phyloP scores from a whole-genome alignment of 2,888 invertebrate genomes.

The Limenitis camilla region DNA sequence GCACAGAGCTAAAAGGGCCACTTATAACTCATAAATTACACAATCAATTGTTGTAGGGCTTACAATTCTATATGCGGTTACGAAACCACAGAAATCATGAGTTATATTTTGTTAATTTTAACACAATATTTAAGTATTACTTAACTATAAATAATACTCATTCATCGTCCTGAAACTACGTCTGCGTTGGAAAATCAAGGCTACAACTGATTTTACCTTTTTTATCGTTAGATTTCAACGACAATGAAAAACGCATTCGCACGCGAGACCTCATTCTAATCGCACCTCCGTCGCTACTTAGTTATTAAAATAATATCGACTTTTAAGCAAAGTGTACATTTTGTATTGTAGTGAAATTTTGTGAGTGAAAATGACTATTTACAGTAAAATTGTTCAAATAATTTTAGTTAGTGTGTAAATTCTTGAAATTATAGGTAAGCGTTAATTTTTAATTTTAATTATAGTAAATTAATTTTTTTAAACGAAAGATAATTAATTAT shows the following conservation, averaged over 20 bases:
- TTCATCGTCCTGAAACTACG: constrained; percentile 11
- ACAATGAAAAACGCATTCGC: constrained; percentile 50
- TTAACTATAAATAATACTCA: background rate
- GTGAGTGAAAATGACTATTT: constrained; percentile 57
- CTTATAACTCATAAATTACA: too few relatives aligned
- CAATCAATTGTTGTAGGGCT: too few relatives aligned
- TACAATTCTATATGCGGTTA: too few relatives aligned
- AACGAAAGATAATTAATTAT: too few relatives aligned
- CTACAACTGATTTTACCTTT: constrained; percentile 30
- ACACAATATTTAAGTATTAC: background rate
- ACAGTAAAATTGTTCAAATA: constrained; percentile 70
- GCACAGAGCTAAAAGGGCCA: too few relatives aligned
- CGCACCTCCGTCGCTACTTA: constrained; percentile 10
- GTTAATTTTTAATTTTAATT: too few relatives aligned
- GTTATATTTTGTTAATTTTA: too few relatives aligned
- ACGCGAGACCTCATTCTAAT: constrained; percentile 26
- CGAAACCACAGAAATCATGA: too few relatives aligned
- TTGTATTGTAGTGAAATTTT: constrained; percentile 2
- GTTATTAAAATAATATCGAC: background rate
- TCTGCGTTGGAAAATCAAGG: constrained; percentile 49
- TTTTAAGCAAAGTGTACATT: background rate
- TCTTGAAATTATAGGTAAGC: background rate
- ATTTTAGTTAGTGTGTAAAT: constrained; percentile 61
- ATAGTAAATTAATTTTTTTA: background rate
- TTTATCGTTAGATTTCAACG: constrained; percentile 26